Evolutionary conservation across 2,113 vertebrate species (phyloP).

Genomic region (Numida meleagris): DNA sequence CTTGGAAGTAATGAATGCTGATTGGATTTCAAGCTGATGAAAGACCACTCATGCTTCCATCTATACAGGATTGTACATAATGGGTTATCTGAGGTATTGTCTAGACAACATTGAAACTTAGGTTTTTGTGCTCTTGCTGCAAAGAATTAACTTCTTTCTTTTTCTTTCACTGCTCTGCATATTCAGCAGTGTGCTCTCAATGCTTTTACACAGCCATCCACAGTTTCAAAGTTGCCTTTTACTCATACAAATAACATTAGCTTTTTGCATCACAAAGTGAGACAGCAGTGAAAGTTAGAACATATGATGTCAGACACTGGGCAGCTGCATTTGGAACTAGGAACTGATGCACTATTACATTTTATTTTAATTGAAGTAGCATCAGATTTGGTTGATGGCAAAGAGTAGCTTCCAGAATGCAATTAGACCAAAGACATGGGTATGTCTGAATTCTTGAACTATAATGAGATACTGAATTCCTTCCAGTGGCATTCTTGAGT

Average conservation of each 20-base stretch:
- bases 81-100: not conserved
- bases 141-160: not conserved
- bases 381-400: not conserved
- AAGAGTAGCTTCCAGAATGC: not conserved
- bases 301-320: fast-evolving
- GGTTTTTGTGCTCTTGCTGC: not conserved
- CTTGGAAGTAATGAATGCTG: not conserved
- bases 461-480: not conserved
- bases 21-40: not conserved
- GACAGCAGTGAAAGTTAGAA: not conserved
- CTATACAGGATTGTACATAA: not conserved
- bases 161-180: not conserved
- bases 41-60: not conserved
- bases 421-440: not conserved
- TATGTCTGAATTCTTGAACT: not conserved
- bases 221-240: not conserved
- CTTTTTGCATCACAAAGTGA: not conserved
- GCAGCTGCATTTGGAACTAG: not conserved
- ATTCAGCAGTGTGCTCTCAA: not conserved
- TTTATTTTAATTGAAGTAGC: not conserved
- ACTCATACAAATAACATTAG: not conserved
- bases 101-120: not conserved
- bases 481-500: not conserved
- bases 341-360: not conserved
- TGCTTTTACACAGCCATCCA: not conserved